These are phyloP conservation scores for Pseudolaguvia tuberculata DNA, from an alignment of 2,113 vertebrate species.

Conservation along the genomic window DNA sequence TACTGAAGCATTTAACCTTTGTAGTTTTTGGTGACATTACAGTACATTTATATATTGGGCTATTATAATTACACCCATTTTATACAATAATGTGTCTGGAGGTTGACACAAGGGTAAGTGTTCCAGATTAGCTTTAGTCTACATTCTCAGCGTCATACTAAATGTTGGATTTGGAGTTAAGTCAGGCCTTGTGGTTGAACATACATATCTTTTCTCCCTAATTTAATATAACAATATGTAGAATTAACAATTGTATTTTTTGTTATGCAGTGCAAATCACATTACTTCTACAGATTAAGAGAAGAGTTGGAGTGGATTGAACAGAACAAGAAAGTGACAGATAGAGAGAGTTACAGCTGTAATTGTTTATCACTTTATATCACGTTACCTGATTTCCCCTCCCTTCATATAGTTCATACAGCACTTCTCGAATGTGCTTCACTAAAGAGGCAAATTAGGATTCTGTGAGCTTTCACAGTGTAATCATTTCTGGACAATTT, in stretches of 20 bases:
- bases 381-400: not conserved
- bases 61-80: constrained; percentile 11
- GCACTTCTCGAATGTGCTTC: constrained; percentile 9
- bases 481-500: constrained; percentile 60
- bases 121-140: constrained; percentile 16
- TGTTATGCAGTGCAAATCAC: not conserved
- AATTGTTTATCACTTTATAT: not conserved
- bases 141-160: constrained; percentile 8
- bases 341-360: not conserved
- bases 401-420: constrained; percentile 28
- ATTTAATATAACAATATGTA: constrained; percentile 9
- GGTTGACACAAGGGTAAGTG: constrained; percentile 18
- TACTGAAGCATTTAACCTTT: constrained; percentile 13
- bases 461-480: constrained; percentile 50
- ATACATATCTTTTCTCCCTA: constrained; percentile 23
- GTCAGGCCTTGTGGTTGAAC: constrained; percentile 3
- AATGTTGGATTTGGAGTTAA: constrained; percentile 27
- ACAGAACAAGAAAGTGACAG: not conserved
- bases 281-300: not conserved
- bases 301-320: not conserved
- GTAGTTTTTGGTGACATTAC: constrained; percentile 19
- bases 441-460: constrained; percentile 52
- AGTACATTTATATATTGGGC: constrained; percentile 28
- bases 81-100: constrained; percentile 26
- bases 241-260: not conserved